Conservation (phyloP, 2,113 vertebrate species). For the Ammodytes dubius region DNA sequence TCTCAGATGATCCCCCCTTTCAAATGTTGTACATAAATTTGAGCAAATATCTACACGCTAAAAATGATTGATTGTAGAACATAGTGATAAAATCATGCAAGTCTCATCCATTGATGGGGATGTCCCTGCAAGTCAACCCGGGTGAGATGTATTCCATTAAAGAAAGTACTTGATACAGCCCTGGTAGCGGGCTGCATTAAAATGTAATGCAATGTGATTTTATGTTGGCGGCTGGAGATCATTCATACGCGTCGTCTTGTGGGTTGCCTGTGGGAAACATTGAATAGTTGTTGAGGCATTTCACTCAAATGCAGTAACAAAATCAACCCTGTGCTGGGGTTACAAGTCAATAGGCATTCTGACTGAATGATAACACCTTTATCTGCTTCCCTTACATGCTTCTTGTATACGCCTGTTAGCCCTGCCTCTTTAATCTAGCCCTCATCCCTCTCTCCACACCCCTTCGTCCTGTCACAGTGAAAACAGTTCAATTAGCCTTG, state of each 20-base stretch:
- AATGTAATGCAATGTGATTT: background rate
- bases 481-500: conserved; percentile 82
- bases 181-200: background rate
- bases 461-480: conserved; percentile 29
- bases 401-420: conserved; percentile 33
- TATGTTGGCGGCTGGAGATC: background rate
- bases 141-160: background rate
- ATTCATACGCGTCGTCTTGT: background rate
- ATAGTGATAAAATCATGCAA: background rate
- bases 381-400: background rate
- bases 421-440: conserved; percentile 44
- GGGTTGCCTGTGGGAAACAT: background rate
- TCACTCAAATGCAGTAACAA: background rate
- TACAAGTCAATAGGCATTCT: background rate
- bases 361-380: background rate
- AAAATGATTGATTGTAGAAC: background rate
- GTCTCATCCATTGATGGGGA: background rate
- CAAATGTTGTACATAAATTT: background rate
- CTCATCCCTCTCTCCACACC: conserved; percentile 55
- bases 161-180: background rate
- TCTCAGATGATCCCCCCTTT: background rate
- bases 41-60: background rate
- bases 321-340: background rate
- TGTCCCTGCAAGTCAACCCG: background rate
- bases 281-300: background rate